phyloP scores from a whole-genome alignment of 1,140 invertebrate genomes.

The Apolygus lucorum region DNA sequence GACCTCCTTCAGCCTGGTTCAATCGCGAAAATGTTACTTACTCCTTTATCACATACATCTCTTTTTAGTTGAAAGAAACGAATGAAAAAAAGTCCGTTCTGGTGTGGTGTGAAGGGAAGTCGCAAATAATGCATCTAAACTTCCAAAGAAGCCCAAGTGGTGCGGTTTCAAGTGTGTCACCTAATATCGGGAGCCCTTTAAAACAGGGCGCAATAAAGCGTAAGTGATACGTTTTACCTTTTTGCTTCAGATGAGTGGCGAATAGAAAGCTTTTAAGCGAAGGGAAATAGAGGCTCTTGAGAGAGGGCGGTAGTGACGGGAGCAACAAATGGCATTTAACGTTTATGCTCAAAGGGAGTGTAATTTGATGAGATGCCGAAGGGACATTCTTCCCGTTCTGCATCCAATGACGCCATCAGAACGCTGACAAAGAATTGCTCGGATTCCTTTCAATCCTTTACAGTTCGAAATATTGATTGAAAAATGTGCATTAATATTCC shows the following conservation, averaged over 20 bases:
- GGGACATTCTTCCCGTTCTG: background rate
- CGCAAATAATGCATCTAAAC: constrained; percentile 1
- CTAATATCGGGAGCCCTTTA: background rate
- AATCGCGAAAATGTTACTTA: no score
- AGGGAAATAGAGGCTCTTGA: background rate
- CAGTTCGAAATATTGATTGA: no score
- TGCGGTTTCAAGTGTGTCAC: background rate
- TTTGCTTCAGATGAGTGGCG: background rate
- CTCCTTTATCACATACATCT: no score
- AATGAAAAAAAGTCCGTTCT: no score
- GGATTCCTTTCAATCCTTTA: no score
- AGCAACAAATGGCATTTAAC: background rate
- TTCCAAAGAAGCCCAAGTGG: constrained; percentile 2
- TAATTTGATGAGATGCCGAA: constrained; percentile 1
- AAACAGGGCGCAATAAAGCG: constrained; percentile 10
- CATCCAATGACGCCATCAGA: no score
- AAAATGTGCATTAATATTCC: no score
- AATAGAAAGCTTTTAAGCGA: constrained; percentile 9
- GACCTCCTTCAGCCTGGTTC: no score
- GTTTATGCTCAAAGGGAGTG: constrained; percentile 7
- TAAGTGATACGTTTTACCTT: constrained; percentile 10
- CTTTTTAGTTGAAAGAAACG: no score
- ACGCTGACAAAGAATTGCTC: no score
- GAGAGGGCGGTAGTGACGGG: background rate
- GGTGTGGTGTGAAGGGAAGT: background rate